Percentiles rank a stretch among this genome's conserved stretches.
Conservation (phyloP, 2,888 invertebrate genomes). For the Nemotelus nigrinus region DNA sequence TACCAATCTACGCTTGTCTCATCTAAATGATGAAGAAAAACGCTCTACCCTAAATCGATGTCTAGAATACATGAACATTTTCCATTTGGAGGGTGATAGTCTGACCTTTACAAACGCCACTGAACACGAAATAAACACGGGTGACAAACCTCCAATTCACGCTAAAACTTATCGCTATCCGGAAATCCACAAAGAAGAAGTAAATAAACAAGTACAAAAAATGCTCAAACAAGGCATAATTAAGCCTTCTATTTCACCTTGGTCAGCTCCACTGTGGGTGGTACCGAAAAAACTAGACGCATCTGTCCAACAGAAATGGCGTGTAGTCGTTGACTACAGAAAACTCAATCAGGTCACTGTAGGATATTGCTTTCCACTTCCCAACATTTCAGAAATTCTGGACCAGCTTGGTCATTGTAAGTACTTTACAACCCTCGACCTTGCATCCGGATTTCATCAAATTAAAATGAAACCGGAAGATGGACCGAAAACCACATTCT, state of each 20-base stretch:
- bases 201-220: constrained; percentile 53
- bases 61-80: constrained; percentile 12
- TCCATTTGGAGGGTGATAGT: constrained; percentile 24
- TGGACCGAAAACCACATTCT: no score
- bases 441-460: no score
- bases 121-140: constrained; percentile 22
- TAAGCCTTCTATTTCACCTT: constrained; percentile 52
- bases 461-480: no score
- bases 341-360: constrained; percentile 60
- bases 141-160: constrained; percentile 27
- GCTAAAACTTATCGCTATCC: constrained; percentile 45
- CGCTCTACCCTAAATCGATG: neutral
- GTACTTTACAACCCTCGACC: no score
- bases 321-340: constrained; percentile 59
- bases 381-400: constrained; percentile 58
- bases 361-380: constrained; percentile 57
- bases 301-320: constrained; percentile 55
- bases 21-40: constrained; percentile 28
- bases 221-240: constrained; percentile 56
- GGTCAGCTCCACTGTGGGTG: constrained; percentile 53
- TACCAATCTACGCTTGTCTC: no score
- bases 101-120: constrained; percentile 24
- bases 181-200: constrained; percentile 44
- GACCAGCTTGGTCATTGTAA: no score
- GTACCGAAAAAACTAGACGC: constrained; percentile 58